Conservation (phyloP, 2,113 vertebrate genomes). For the Microtus pennsylvanicus region DNA sequence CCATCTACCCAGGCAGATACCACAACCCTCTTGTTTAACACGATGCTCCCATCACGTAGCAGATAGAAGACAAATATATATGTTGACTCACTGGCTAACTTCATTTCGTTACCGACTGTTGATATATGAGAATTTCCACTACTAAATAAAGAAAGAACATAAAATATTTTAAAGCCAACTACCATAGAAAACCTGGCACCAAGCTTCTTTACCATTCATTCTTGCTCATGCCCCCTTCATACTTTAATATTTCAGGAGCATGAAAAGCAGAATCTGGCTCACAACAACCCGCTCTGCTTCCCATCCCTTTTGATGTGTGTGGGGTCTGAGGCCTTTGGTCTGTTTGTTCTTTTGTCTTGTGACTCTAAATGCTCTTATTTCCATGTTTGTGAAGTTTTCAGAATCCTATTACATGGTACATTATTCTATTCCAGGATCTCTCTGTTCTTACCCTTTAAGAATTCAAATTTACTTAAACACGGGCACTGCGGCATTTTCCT, state of each 20-base stretch:
- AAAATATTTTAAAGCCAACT: not conserved
- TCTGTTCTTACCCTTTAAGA: conserved; percentile 68
- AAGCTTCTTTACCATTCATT: not conserved
- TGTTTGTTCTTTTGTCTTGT: conserved; percentile 29
- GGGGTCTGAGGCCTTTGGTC: not conserved
- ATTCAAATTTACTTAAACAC: conserved; percentile 56
- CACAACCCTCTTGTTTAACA: not conserved
- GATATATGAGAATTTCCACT: not conserved
- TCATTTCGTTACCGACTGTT: not conserved
- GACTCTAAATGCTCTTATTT: conserved; percentile 30
- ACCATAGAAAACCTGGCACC: not conserved
- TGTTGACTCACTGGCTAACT: not conserved
- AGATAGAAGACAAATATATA: not conserved
- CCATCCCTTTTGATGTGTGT: not conserved
- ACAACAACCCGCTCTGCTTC: not conserved
- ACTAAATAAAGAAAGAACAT: not conserved
- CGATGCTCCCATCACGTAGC: not conserved
- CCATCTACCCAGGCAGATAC: not conserved
- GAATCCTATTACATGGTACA: conserved; percentile 49
- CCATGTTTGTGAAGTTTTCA: conserved; percentile 57
- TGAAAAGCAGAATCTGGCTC: not conserved
- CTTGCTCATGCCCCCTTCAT: not conserved
- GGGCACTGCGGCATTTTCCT: conserved; percentile 5
- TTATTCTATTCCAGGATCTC: conserved; percentile 49
- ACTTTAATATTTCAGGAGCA: not conserved